phyloP scores from a whole-genome alignment of 2,113 vertebrate genomes.

The Spheniscus mendiculus region DNA sequence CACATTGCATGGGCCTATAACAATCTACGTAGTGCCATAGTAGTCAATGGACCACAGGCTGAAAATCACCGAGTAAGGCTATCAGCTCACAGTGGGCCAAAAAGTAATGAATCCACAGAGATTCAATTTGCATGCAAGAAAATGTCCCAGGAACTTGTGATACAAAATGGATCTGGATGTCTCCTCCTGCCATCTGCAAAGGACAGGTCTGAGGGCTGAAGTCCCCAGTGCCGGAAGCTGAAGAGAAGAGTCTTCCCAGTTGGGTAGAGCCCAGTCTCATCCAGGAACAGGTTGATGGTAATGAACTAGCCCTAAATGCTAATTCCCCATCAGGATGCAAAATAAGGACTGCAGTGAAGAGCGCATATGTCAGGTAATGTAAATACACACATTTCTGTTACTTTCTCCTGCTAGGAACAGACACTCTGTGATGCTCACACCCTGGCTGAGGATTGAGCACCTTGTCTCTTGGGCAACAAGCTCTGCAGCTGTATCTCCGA shows the following conservation, averaged over 20 bases:
- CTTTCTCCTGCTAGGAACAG: neutral
- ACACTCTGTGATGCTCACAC: neutral
- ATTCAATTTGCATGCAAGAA: neutral
- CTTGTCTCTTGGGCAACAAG: neutral
- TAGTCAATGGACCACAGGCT: neutral
- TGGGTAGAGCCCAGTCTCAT: neutral
- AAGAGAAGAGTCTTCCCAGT: neutral
- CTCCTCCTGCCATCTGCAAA: neutral
- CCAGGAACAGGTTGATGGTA: neutral
- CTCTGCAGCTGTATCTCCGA: neutral
- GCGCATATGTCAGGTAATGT: neutral
- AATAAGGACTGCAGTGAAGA: neutral
- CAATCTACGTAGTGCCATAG: fast-evolving
- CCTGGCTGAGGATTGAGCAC: neutral
- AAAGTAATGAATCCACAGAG: neutral
- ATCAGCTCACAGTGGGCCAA: neutral
- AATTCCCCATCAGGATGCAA: neutral
- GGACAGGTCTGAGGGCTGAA: neutral
- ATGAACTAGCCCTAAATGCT: neutral
- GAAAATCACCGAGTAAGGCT: neutral
- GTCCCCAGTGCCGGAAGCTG: neutral
- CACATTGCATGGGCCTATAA: neutral
- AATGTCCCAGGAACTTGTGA: neutral
- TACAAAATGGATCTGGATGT: neutral
- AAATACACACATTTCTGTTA: neutral